Evolutionary conservation across 2,113 vertebrate species (phyloP).

Genomic region (Apistogramma diplotaenia): DNA sequence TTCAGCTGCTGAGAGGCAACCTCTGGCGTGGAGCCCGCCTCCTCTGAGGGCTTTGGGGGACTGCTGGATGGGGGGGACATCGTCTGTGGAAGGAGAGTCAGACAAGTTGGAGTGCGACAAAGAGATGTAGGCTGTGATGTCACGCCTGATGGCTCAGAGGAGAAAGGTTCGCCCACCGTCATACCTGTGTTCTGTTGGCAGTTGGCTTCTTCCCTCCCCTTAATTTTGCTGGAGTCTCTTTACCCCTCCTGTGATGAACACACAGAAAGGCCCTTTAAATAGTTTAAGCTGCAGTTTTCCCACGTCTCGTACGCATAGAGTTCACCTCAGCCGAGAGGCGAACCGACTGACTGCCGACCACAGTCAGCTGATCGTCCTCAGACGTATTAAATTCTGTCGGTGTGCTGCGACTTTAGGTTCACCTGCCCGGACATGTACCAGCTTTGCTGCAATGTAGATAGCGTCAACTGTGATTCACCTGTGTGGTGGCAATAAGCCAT

Average conservation of each 20-base stretch:
- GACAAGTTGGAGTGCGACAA: background rate
- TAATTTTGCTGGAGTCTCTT: constrained; percentile 79
- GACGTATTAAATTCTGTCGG: no score
- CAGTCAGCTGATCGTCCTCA: background rate
- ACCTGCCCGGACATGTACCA: no score
- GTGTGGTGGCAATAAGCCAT: no score
- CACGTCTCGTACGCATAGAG: background rate
- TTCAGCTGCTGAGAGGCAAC: constrained; percentile 81
- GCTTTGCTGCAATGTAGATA: no score
- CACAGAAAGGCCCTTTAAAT: background rate
- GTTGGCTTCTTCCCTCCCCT: constrained; percentile 81
- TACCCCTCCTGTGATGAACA: constrained; percentile 77
- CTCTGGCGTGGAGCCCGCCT: constrained; percentile 65
- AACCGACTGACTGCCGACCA: background rate
- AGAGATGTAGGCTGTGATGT: background rate
- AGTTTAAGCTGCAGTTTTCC: background rate
- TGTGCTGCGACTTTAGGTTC: no score
- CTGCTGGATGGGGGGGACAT: constrained; percentile 76
- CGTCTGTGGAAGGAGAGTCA: constrained; percentile 23
- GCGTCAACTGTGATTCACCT: no score
- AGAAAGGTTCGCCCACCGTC: background rate
- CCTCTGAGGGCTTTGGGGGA: constrained; percentile 79
- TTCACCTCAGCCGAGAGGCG: background rate
- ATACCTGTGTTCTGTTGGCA: constrained; percentile 77
- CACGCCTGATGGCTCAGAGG: background rate